Evolutionary conservation across 2,888 invertebrate genomes (phyloP), one percentile per base, ranked within the genome.

Genomic region (Chouioia cunea): DNA sequence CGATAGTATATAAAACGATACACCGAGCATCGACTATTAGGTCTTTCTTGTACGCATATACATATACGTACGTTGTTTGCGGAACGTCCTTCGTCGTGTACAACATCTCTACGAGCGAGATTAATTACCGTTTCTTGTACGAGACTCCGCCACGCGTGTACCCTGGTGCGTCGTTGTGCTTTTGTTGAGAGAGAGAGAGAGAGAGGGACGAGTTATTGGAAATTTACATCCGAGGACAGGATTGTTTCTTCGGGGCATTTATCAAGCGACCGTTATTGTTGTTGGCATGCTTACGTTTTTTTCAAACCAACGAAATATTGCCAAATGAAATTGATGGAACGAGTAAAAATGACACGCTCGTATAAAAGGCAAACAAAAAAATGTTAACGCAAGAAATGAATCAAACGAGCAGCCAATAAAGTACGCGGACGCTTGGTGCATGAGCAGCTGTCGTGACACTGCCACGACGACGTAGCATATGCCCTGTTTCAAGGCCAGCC

Each of bases 1-100:
- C 77, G 77, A 71, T 72, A 69, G 74, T 75, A 77, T 70, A 23
- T 36, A n/a, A n/a, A 20, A 23, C 50, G 14, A 14, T 22, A n/a
- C n/a, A n/a, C n/a, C n/a, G 52, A 14, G 52, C 53, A 56, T 56
- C 43, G 56, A 12, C 53, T 27, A 64, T 54, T 64, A 63, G 53
- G 53, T 63, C 44, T 54, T 27, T 27, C 27, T 27, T 27, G 27
- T 27, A n/a, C n/a, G n/a, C n/a, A n/a, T n/a, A n/a, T n/a, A n/a
- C n/a, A n/a, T n/a, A n/a, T n/a, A n/a, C n/a, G n/a, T n/a, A n/a
- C n/a, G n/a, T n/a, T n/a, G n/a, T n/a, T n/a, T n/a, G n/a, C n/a
- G n/a, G n/a, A n/a, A n/a, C 6, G 27, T 27, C 27, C 27, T 27
- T 27, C 27, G 27, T 27, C 27, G 27, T 27, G 27, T 27, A 6